phyloP scores from a whole-genome alignment of 2,888 invertebrate genomes.

The Abrostola tripartita region DNA sequence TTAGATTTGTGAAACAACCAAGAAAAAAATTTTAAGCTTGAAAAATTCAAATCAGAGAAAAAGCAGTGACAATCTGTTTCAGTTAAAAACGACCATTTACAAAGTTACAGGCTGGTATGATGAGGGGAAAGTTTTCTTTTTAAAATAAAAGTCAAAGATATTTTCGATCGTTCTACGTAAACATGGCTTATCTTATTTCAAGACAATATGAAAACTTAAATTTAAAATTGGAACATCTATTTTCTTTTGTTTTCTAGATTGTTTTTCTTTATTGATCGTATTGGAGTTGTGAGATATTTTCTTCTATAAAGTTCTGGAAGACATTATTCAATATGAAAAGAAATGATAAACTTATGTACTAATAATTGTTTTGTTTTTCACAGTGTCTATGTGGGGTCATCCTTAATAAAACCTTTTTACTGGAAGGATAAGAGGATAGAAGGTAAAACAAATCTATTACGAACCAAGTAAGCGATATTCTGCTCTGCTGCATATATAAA shows the following conservation, averaged over 20 bases:
- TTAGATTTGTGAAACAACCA: conserved; percentile 16
- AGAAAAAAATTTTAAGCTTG: conserved; percentile 7
- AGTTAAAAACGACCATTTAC: conserved; percentile 5
- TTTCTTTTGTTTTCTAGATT: background rate
- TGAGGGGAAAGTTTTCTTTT: conserved; percentile 6
- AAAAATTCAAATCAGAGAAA: conserved; percentile 5
- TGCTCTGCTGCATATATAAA: too few species aligned
- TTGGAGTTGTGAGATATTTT: background rate
- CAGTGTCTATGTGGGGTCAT: too few species aligned
- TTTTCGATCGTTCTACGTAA: conserved; percentile 3
- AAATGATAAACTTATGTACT: too few species aligned
- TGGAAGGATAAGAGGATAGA: too few species aligned
- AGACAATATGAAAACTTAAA: conserved; percentile 2
- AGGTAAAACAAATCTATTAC: too few species aligned
- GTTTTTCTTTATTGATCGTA: background rate
- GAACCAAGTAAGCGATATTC: too few species aligned
- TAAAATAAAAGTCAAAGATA: conserved; percentile 10
- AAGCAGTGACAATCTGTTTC: conserved; percentile 2
- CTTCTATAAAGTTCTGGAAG: background rate
- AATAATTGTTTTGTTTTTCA: too few species aligned
- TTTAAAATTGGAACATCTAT: background rate
- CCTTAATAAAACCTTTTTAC: too few species aligned
- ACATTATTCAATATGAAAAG: too few species aligned
- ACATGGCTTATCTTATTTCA: conserved; percentile 4
- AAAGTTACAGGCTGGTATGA: conserved; percentile 17